Conservation (phyloP, 2,888 invertebrate species). For the Caenorhabditis auriculariae region DNA sequence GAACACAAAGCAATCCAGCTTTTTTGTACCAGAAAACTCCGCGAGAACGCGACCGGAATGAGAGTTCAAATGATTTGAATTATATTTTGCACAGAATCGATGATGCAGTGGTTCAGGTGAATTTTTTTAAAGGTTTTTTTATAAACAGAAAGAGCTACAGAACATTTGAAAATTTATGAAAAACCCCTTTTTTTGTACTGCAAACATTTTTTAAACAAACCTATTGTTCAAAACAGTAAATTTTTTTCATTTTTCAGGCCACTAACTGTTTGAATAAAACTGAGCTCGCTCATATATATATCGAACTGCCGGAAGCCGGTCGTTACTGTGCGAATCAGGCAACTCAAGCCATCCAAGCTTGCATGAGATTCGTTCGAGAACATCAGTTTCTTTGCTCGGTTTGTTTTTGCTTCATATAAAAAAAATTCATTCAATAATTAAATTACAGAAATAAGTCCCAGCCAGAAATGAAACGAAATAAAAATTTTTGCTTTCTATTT, state of each 20-base stretch:
- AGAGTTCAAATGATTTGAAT: constrained; percentile 18
- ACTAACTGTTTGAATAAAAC: constrained; percentile 7
- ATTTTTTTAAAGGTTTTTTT: not conserved
- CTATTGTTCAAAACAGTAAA: not conserved
- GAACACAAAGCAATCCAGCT: constrained; percentile 16
- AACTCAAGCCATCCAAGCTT: constrained; percentile 17
- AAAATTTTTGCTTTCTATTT: no score
- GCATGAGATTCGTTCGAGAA: constrained; percentile 48
- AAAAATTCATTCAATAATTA: no score
- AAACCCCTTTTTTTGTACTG: no score
- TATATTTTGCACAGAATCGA: constrained; percentile 30
- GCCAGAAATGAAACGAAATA: no score
- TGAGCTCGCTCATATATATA: constrained; percentile 14
- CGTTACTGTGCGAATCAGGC: constrained; percentile 22
- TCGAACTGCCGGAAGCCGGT: constrained; percentile 27
- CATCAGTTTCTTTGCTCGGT: constrained; percentile 50
- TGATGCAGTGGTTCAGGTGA: constrained; percentile 30
- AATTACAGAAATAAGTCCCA: no score
- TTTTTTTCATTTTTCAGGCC: constrained; percentile 3
- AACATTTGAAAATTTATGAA: no score
- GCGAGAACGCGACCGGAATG: constrained; percentile 11
- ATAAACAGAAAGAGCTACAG: not conserved
- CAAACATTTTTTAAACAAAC: not conserved
- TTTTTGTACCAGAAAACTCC: constrained; percentile 28
- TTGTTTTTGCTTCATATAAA: not conserved